Percentiles rank a stretch among this genome's conserved stretches.
These are phyloP conservation scores for Seriola aureovittata DNA, from an alignment of 2,113 vertebrate genomes.

Conservation along the genomic window DNA sequence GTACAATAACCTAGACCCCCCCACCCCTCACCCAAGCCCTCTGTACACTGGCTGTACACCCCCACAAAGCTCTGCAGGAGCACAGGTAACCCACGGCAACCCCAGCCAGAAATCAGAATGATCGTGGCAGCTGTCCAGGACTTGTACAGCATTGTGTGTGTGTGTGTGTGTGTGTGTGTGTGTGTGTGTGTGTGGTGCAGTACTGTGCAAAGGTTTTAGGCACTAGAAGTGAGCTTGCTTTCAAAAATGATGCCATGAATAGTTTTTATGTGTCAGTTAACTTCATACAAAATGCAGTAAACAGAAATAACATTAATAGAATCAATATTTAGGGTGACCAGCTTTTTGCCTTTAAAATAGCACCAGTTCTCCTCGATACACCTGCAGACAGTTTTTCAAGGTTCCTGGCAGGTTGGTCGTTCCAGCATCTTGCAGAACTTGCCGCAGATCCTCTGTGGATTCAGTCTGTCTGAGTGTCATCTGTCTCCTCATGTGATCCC, in stretches of 20 bases:
- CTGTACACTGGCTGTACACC: conserved; percentile 47
- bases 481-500: too few relatives aligned
- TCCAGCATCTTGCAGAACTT: background rate
- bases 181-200: background rate
- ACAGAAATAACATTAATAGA: too few relatives aligned
- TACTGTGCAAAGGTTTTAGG: background rate
- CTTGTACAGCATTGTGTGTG: conserved; percentile 17
- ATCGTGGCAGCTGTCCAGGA: conserved; percentile 77
- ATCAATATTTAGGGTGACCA: too few relatives aligned
- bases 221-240: too few relatives aligned
- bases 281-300: too few relatives aligned
- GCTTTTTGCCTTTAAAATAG: background rate
- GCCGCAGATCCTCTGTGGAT: too few relatives aligned
- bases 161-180: background rate
- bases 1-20: conserved; percentile 68
- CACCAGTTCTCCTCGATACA: background rate
- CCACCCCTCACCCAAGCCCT: conserved; percentile 29
- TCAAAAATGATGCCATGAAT: too few relatives aligned
- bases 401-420: background rate
- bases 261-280: too few relatives aligned
- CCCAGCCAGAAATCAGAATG: conserved; percentile 70
- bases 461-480: too few relatives aligned
- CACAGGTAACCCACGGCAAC: conserved; percentile 75
- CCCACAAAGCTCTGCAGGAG: conserved; percentile 68
- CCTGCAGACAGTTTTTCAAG: background rate